phyloP scores from a whole-genome alignment of 2,888 invertebrate genomes.

The Meiosimyza decipiens region DNA sequence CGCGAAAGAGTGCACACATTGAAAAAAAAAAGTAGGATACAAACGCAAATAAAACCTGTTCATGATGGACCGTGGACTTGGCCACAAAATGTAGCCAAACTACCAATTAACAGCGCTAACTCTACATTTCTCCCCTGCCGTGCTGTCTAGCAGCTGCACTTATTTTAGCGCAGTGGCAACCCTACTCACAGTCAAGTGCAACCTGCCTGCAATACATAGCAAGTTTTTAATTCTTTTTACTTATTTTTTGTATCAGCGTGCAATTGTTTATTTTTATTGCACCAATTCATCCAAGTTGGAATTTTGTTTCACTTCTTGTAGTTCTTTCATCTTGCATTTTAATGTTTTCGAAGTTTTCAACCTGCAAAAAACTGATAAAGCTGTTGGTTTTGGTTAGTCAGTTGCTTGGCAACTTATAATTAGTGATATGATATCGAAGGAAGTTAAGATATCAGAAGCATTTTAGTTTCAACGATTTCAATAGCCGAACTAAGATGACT shows the following conservation, averaged over 20 bases:
- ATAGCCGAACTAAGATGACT: too few relatives aligned
- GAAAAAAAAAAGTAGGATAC: conserved; percentile 50
- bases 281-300: too few relatives aligned
- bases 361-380: too few relatives aligned
- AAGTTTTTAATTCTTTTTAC: neutral
- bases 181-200: neutral
- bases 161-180: neutral
- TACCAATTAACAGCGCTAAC: neutral
- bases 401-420: too few relatives aligned
- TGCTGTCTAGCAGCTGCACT: neutral
- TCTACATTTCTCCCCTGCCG: neutral
- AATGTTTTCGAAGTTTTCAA: conserved; percentile 1
- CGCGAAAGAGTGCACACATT: conserved; percentile 35
- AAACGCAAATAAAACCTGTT: neutral
- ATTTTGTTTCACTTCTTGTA: too few relatives aligned
- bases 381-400: too few relatives aligned
- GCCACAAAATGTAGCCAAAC: conserved; percentile 1
- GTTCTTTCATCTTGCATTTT: neutral
- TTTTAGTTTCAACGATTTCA: too few relatives aligned
- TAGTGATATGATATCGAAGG: too few relatives aligned
- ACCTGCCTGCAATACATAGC: neutral
- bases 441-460: too few relatives aligned
- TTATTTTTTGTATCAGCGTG: neutral
- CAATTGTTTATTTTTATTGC: neutral
- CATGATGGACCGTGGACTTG: neutral